phyloP scores from a whole-genome alignment of 1,140 invertebrate species.

The Halyomorpha halys region DNA sequence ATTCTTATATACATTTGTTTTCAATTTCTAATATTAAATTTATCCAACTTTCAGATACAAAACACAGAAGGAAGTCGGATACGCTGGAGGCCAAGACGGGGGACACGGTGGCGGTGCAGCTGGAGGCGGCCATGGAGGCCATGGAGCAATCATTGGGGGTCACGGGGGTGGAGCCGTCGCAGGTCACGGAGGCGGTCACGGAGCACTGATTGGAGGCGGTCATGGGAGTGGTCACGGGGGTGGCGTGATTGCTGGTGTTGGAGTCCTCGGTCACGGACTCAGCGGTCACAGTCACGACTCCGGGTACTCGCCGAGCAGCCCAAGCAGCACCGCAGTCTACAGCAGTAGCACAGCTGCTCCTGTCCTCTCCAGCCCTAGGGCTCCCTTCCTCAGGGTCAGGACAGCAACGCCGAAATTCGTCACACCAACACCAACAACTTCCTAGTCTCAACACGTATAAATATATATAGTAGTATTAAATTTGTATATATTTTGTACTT shows the following conservation, averaged over 20 bases:
- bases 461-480: too few species aligned
- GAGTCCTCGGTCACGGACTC: background rate
- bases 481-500: too few species aligned
- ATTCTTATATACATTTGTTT: too few species aligned
- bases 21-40: background rate
- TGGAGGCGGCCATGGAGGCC: slow-evolving; percentile 10
- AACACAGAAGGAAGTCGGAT: slow-evolving; percentile 24
- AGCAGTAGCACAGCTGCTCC: background rate
- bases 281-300: background rate
- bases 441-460: background rate
- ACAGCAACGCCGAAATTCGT: slow-evolving; percentile 3
- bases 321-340: background rate
- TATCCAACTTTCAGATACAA: slow-evolving; percentile 14
- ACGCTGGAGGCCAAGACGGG: slow-evolving; percentile 18
- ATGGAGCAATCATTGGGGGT: background rate
- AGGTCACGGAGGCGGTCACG: background rate
- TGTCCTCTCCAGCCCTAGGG: background rate
- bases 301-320: background rate
- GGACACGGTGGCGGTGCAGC: background rate
- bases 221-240: background rate
- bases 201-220: too few species aligned
- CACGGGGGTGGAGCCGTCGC: background rate
- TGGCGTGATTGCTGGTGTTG: background rate
- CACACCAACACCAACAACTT: background rate
- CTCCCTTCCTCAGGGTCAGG: slow-evolving; percentile 5